Base-by-base conservation (phyloP, 2,797 vertebrate species). In the Telmatherina bonti region DNA sequence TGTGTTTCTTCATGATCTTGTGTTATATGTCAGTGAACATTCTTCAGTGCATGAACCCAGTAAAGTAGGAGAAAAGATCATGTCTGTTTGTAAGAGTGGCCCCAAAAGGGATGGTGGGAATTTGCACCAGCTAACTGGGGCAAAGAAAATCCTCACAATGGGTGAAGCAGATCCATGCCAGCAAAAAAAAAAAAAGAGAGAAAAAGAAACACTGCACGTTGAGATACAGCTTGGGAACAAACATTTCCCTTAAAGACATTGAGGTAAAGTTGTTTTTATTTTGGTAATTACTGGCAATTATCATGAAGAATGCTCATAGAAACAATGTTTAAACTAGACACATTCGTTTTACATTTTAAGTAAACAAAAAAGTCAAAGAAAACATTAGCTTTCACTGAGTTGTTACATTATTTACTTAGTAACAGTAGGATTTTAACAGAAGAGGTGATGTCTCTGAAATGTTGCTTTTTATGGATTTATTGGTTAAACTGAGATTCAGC, bases 101-200 rank as follows among this genome's bases (percentile, higher is more conserved):
- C 74, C 53, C 80, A 72, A 68, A 82, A 61, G 7, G 35, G 62
- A 45, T 43, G 13, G 24, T 65, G 64, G 73, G 77, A 82, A 65
- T 58, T 81, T 87, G 58, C 73, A 73, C 70, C 59, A 74, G 70
- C n/a, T 74, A 85, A 83, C 13, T 86, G 54, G 77, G 77, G 67
- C 74, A 84, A 83, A 79, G 83, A 70, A 76, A 85, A 79, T 63
- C 55, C 29, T 74, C 71, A 85, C 79, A 89, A 74, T 81, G 66
- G 62, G 41, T 72, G 62, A 84, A 70, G 54, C 69, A 70, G 64
- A 74, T 62, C 67, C 66, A 8, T 57, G 62, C 59, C 61, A 53
- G 76, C 38, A 49, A 76, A 72, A 67, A 62, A 36, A 27, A 72
- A 67, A 68, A 81, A 31, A 31, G 7, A 3, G 7, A 3, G 30